These are phyloP conservation scores for Henricia sp. DNA, from an alignment of 53 echinoderm and acorn worm genomes.

Conservation along the genomic window DNA sequence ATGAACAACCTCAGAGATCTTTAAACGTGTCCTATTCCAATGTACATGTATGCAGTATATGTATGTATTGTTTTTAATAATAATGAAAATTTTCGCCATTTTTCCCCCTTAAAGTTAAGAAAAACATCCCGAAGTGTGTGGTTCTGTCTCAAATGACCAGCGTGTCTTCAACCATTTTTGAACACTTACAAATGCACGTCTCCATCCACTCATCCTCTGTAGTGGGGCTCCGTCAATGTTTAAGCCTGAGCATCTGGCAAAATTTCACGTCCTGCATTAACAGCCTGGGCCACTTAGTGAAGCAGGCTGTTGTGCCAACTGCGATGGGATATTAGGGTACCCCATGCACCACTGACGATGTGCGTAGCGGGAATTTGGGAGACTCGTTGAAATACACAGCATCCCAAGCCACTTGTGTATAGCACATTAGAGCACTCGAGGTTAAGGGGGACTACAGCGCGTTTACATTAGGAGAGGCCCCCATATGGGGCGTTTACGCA, in stretches of 20 bases:
- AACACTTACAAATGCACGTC: not conserved
- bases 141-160: not conserved
- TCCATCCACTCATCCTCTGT: not conserved
- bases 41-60: too few relatives aligned
- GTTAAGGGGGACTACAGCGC: slow-evolving; percentile 18
- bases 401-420: slow-evolving; percentile 26
- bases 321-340: not conserved
- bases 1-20: too few relatives aligned
- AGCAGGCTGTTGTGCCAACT: not conserved
- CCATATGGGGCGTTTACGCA: not conserved
- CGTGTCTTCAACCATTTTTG: not conserved
- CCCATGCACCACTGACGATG: slow-evolving; percentile 28
- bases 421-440: slow-evolving; percentile 40
- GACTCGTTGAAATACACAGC: not conserved
- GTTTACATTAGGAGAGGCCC: slow-evolving; percentile 29
- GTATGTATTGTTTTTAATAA: too few relatives aligned
- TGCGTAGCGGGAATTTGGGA: not conserved
- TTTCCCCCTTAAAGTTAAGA: too few relatives aligned
- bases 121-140: too few relatives aligned
- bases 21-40: too few relatives aligned
- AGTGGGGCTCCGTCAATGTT: slow-evolving; percentile 22
- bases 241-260: slow-evolving; percentile 52
- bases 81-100: too few relatives aligned
- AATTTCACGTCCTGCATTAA: slow-evolving; percentile 30
- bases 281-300: slow-evolving; percentile 13